Percentiles rank a stretch among this genome's conserved stretches.
These are phyloP conservation scores for Lithobates pipiens DNA, from an alignment of 2,797 vertebrate genomes.

Conservation along the genomic window DNA sequence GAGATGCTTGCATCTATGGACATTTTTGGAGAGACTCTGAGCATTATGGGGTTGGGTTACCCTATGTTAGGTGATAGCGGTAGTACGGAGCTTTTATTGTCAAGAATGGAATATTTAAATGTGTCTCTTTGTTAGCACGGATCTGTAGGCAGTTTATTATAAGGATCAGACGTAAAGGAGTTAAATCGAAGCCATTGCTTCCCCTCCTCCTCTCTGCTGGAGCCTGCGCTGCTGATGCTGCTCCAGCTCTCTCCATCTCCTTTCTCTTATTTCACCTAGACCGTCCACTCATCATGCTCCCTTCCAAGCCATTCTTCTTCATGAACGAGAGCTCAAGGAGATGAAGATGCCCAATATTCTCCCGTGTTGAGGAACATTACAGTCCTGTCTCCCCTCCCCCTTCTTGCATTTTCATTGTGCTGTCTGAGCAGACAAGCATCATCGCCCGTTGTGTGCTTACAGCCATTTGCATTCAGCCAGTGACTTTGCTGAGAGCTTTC, in stretches of 20 bases:
- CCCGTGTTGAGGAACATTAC: slow-evolving; percentile 18
- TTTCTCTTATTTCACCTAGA: not conserved
- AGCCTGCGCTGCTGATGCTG: slow-evolving; percentile 51
- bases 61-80: not conserved
- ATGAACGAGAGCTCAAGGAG: not conserved
- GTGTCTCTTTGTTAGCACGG: not conserved
- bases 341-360: slow-evolving; percentile 33
- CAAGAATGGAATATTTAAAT: not conserved
- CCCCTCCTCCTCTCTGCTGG: slow-evolving; percentile 12
- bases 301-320: not conserved
- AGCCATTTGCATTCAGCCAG: slow-evolving; percentile 59
- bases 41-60: not conserved
- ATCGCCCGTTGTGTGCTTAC: slow-evolving; percentile 44
- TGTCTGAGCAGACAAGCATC: slow-evolving; percentile 51
- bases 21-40: not conserved
- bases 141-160: slow-evolving; percentile 1
- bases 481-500: slow-evolving; percentile 22
- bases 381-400: slow-evolving; percentile 49
- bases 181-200: slow-evolving; percentile 52
- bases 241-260: slow-evolving; percentile 23
- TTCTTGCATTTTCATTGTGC: slow-evolving; percentile 55
- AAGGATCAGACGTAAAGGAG: slow-evolving; percentile 33
- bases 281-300: slow-evolving; percentile 5
- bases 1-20: not conserved
- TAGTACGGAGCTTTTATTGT: not conserved